These are phyloP conservation scores for Diplodus puntazzo DNA, from an alignment of 2,797 vertebrate species.

Conservation along the genomic window DNA sequence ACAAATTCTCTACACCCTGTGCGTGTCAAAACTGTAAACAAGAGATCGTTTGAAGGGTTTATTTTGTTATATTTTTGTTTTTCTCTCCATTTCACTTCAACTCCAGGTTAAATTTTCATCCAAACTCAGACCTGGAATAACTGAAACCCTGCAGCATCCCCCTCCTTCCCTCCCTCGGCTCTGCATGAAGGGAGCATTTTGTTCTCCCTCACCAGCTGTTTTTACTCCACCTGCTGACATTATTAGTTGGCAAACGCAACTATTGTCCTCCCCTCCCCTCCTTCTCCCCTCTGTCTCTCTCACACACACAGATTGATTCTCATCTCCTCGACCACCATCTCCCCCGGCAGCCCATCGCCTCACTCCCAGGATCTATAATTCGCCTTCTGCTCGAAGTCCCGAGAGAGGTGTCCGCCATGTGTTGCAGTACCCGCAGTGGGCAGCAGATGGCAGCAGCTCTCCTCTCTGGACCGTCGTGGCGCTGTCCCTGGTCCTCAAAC, in stretches of 20 bases:
- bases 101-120: background rate
- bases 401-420: background rate
- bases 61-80: background rate
- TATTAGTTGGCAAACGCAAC: conserved; percentile 14
- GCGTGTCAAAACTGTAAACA: background rate
- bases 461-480: conserved; percentile 49
- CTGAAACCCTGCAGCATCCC: background rate
- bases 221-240: conserved; percentile 18
- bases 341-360: background rate
- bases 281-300: background rate
- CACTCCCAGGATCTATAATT: background rate
- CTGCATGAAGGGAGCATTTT: background rate
- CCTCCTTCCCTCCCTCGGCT: background rate
- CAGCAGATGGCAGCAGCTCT: conserved; percentile 82
- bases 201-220: conserved; percentile 7
- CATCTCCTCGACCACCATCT: background rate
- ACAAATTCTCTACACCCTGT: background rate
- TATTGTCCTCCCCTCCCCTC: background rate
- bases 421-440: conserved; percentile 17
- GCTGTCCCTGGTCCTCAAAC: conserved; percentile 80
- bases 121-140: background rate
- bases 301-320: background rate
- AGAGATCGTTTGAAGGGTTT: background rate
- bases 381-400: background rate
- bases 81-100: background rate